Conservation (phyloP, 2,888 invertebrate genomes). For the Cremastobaeus sp. region DNA sequence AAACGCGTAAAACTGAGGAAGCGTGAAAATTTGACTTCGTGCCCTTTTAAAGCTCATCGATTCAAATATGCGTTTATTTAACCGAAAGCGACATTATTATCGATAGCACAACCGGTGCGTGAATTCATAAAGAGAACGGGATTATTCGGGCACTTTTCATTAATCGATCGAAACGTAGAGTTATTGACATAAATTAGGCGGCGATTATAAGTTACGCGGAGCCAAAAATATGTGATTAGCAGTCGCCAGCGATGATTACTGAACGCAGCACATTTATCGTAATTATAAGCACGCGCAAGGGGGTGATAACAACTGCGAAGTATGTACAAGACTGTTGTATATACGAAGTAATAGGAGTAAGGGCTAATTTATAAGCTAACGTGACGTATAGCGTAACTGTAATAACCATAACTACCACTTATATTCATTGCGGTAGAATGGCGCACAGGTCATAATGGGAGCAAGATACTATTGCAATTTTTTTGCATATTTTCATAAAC, state of each 20-base stretch:
- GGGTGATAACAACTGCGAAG: constrained; percentile 52
- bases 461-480: constrained; percentile 24
- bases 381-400: constrained; percentile 52
- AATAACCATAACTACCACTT: constrained; percentile 55
- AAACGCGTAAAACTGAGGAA: too few species aligned
- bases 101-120: too few species aligned
- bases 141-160: too few species aligned
- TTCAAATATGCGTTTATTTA: too few species aligned
- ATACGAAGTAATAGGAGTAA: constrained; percentile 53
- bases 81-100: too few species aligned
- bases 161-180: too few species aligned
- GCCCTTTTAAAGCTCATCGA: too few species aligned
- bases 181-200: constrained; percentile 7
- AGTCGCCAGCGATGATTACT: constrained; percentile 32
- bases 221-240: constrained; percentile 32
- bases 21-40: too few species aligned
- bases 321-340: constrained; percentile 42
- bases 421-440: constrained; percentile 39
- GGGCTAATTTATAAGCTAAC: constrained; percentile 52
- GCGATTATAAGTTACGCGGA: constrained; percentile 21
- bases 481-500: constrained; percentile 10
- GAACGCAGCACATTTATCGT: constrained; percentile 59
- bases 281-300: constrained; percentile 56
- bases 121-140: too few species aligned
- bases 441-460: constrained; percentile 41